A percentile compares a stretch with the other conserved stretches of the same genome.
Evolutionary conservation across 37 sponge, comb jelly and placozoan genomes (phyloP).

Genomic region (Oscarella lobularis): DNA sequence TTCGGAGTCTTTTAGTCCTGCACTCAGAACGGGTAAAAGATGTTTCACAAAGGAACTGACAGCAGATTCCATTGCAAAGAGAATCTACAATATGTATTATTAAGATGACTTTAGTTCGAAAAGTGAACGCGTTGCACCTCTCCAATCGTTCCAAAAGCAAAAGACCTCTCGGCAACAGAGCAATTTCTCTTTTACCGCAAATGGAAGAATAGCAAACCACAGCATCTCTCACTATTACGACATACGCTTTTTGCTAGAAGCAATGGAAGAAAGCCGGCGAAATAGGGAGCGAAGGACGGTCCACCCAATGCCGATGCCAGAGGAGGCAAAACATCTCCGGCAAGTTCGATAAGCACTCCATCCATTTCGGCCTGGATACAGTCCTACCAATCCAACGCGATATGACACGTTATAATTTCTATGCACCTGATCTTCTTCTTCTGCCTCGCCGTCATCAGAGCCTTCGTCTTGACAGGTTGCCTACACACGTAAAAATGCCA

Average conservation of each 20-base stretch:
- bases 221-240: background rate
- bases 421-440: background rate
- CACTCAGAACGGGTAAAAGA: slow-evolving; percentile 29
- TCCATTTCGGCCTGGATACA: slow-evolving; percentile 10
- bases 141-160: slow-evolving; percentile 63
- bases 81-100: no score
- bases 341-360: slow-evolving; percentile 5
- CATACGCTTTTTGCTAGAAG: slow-evolving; percentile 10
- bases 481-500: background rate
- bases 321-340: slow-evolving; percentile 11
- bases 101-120: no score
- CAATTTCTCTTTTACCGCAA: background rate
- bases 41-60: background rate
- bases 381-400: background rate
- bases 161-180: slow-evolving; percentile 48
- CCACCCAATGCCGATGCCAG: slow-evolving; percentile 7
- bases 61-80: no score
- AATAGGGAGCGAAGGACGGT: slow-evolving; percentile 6
- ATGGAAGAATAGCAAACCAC: background rate
- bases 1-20: slow-evolving; percentile 17
- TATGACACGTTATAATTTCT: background rate
- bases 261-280: background rate
- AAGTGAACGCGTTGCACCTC: slow-evolving; percentile 36
- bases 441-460: background rate
- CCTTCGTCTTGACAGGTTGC: background rate